Base-by-base conservation (phyloP, 2,797 vertebrate genomes). In the Schizothorax lantsangensis region DNA sequence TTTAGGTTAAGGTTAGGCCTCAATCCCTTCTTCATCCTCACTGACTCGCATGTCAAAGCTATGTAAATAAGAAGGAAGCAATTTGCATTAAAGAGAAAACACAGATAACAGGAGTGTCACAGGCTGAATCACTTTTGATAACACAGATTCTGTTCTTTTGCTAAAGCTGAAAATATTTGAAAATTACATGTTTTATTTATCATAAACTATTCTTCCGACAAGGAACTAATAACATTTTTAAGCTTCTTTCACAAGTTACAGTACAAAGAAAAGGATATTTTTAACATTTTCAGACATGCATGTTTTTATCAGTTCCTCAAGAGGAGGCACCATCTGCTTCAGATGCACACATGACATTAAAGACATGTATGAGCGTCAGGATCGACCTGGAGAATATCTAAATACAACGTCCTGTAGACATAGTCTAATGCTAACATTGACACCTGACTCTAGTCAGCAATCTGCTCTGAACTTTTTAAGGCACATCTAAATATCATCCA, bases 391-490 rank as follows among this genome's bases (percentile, higher is more conserved):
- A 66, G 54, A 52, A 14, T 8, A 84, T 78, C 73, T 68, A 26
- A 77, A 79, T 23, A 33, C 38, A 11, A 72, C 9, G 6, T 79
- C 30, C 17, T 59, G 47, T 40, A 11, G 43, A 33, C 68, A 72
- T 43, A 68, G 79, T 54, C 40, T 52, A 54, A 73, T 74, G 36
- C 57, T 49, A 68, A 68, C 69, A 66, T 14, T 81, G 79, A 82
- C 71, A 52, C 78, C n/a, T 6, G 49, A 68, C 1, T 3, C 9
- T 43, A 81, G 52, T 69, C 30, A 66, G 26, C 36, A 17, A 38
- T 75, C 11, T 4, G 47, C n/a, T 62, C 6, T 62, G 6, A 47
- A 15, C 33, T 6, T 33, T 43, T 38, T 36, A 21, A 83, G 36
- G 19, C n/a, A 74, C 9, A 17, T n/a, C 59, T 64, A 49, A 45